Evolutionary conservation across 1,140 invertebrate genomes (phyloP), one percentile per base, ranked within the genome.

Genomic region (Lepidurus arcticus): DNA sequence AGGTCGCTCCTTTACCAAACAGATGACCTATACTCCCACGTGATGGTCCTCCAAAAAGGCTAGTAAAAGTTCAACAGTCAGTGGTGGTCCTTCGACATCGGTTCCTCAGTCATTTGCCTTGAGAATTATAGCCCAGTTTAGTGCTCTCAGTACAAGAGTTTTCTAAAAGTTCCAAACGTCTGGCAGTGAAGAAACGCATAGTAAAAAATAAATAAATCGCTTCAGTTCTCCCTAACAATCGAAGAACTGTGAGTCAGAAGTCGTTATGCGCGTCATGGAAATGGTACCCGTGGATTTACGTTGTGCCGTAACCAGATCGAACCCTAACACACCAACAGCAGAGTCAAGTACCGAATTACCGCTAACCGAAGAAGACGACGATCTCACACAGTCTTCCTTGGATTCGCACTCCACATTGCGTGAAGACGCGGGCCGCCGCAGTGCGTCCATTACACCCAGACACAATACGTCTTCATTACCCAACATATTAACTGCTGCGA

Each of bases 211-310:
- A 26, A 26, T 26, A 26, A 34, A 34, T 34, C 3, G 4, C 2
- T 34, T 34, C 34, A 34, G 34, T 34, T 34, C 34, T 3, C 34
- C 34, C 34, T 4, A 34, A 34, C 34, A 34, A 34, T 4, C 34
- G 34, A 34, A 34, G 34, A 4, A 34, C 34, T 34, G 53, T 65
- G 53, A n/a, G 21, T 13, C 21, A 7, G 16, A n/a, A 65, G 53
- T 65, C n/a, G 9, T 7, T 16, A 65, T 21, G n/a, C 8, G 16
- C 53, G 53, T 65, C 53, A 65, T 65, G 53, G 53, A 65, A 65
- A 65, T 65, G 53, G 53, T 65, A 65, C 53, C 53, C 53, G 53
- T 65, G 53, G 53, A 65, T 65, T 65, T 65, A 21, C 53, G 53
- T 65, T 65, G 53, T 65, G 53, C 53, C 53, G 21, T 21, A 65